phyloP scores from a whole-genome alignment of 1,140 invertebrate genomes.

The Pseudoatta argentina region DNA sequence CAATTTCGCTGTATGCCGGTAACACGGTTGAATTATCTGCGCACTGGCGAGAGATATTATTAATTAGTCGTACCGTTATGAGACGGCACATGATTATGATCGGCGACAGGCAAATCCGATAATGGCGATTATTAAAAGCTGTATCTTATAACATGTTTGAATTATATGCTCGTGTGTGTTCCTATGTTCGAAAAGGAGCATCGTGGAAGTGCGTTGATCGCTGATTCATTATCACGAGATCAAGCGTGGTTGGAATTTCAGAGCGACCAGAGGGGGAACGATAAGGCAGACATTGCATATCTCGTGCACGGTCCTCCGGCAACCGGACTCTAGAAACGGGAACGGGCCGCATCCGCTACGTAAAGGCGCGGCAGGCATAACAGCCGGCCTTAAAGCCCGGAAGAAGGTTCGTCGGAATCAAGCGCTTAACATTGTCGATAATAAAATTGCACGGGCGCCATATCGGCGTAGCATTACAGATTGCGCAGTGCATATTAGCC shows the following conservation, averaged over 20 bases:
- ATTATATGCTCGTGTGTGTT: conserved; percentile 16
- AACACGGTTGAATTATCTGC: conserved; percentile 28
- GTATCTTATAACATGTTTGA: neutral
- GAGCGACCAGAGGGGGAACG: conserved; percentile 45
- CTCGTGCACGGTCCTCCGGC: conserved; percentile 65
- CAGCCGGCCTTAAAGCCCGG: conserved; percentile 73
- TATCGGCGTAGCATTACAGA: conserved; percentile 42
- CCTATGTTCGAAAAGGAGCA: neutral
- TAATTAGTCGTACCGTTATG: conserved; percentile 72
- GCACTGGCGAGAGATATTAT: conserved; percentile 53
- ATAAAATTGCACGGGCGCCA: conserved; percentile 67
- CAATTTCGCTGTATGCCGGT: conserved; percentile 27
- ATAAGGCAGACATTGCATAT: conserved; percentile 72
- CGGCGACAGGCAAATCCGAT: conserved; percentile 58
- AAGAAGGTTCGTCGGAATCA: conserved; percentile 72
- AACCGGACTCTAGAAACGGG: conserved; percentile 81
- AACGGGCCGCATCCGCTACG: conserved; percentile 81
- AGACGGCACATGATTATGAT: conserved; percentile 41
- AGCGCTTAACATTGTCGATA: conserved; percentile 67
- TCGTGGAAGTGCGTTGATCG: conserved; percentile 28
- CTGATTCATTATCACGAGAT: conserved; percentile 57
- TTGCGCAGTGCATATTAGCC: conserved; percentile 9
- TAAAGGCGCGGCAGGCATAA: conserved; percentile 76
- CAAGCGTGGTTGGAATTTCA: conserved; percentile 68
- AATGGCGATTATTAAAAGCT: conserved; percentile 42